Base-by-base conservation (phyloP, 2,888 invertebrate genomes). In the Chloroclystis v-ata region DNA sequence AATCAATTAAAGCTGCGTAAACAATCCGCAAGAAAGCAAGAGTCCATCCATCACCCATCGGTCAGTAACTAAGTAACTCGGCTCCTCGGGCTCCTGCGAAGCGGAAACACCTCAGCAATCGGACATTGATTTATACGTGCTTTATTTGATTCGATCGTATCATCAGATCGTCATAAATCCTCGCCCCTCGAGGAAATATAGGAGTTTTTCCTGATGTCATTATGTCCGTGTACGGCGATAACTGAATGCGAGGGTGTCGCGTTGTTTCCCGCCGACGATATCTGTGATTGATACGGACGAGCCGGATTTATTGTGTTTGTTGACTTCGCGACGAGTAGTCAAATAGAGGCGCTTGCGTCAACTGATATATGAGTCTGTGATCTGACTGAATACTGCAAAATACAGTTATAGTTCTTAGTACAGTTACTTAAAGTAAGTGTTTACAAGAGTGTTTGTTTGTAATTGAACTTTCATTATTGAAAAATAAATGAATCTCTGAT, bases 71-170 rank as follows among this genome's bases (percentile, higher is more conserved):
- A 44, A 41, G 24, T 30, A 40, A 40, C 41, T 32, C 28, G n/a
- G n/a, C n/a, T n/a, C n/a, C n/a, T n/a, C 28, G 33, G 24, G 16
- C 20, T 12, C 28, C n/a, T 24, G 26, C 26, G 43, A 43, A 37
- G 50, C 50, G 50, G 50, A 50, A 50, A 50, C 57, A 53, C 56
- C 65, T 65, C 69, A 52, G 59, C 64, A 69, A 72, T 79, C 80
- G 77, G 84, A 84, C 85, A 78, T 82, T 83, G 85, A 86, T 86
- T 83, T 82, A 86, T 84, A 69, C 75, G 68, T 71, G 79, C 74
- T 81, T 82, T 84, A 85, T 85, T 84, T 84, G 84, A 86, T 85
- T 84, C 81, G 85, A 84, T 84, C 82, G 85, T 85, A 85, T 86
- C 85, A 84, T 84, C 84, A 81, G 82, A 81, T 75, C 75, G 80